Evolutionary conservation across 2,113 vertebrate genomes (phyloP).

Genomic region (Cochlearius cochlearius): DNA sequence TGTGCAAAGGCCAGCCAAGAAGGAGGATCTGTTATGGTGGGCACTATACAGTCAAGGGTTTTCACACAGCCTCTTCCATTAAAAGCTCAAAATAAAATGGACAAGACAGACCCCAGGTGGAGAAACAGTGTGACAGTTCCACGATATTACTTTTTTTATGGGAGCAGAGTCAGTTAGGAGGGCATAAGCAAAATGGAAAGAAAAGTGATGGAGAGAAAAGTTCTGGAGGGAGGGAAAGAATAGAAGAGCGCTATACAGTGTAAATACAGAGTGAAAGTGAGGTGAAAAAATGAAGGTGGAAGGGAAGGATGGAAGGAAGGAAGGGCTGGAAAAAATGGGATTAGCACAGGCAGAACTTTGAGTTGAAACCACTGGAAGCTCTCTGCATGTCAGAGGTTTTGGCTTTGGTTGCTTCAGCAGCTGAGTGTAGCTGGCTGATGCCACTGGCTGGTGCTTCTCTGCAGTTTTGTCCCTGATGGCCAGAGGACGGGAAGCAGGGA

Average conservation of each 20-base stretch:
- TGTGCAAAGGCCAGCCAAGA: background rate
- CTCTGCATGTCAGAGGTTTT: background rate
- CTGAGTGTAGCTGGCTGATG: background rate
- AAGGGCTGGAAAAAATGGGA: background rate
- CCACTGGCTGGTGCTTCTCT: background rate
- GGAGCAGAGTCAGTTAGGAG: background rate
- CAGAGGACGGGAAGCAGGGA: background rate
- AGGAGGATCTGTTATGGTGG: background rate
- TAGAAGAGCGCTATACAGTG: background rate
- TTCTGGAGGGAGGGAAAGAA: background rate
- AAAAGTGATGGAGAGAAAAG: background rate
- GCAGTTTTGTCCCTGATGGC: background rate
- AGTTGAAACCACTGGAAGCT: background rate
- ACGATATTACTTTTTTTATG: background rate
- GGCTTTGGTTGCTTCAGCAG: background rate
- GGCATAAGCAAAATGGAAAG: background rate
- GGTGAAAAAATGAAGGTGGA: background rate
- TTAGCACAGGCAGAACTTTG: background rate
- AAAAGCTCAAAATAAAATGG: background rate
- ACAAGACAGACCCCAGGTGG: slow-evolving; percentile 47
- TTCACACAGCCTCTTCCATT: background rate
- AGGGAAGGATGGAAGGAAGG: background rate
- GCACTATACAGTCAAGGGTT: background rate
- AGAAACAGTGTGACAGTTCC: slow-evolving; percentile 17
- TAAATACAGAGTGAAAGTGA: background rate